Evolutionary conservation across 2,797 vertebrate species (phyloP).

Genomic region (Chiloscyllium punctatum): DNA sequence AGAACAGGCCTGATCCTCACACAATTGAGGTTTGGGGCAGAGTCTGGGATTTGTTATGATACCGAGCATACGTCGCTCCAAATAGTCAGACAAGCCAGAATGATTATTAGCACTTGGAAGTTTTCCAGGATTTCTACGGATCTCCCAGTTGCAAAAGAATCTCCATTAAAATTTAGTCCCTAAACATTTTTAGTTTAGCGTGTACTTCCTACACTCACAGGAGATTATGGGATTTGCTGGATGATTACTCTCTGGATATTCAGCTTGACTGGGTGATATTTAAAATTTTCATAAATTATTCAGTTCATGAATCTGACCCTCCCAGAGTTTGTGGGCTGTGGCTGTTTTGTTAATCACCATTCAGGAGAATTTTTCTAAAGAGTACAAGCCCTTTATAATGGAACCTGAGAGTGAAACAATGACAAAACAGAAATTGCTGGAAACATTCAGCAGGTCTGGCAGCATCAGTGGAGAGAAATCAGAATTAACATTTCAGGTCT

Average conservation of each 20-base stretch:
- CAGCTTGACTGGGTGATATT: background rate
- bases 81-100: background rate
- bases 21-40: background rate
- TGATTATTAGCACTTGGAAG: background rate
- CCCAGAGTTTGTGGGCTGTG: background rate
- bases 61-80: background rate
- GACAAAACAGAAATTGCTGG: too few species aligned
- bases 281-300: background rate
- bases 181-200: background rate
- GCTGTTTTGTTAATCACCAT: too few species aligned
- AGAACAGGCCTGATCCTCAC: background rate
- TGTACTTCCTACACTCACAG: background rate
- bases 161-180: background rate
- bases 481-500: too few species aligned
- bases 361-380: too few species aligned
- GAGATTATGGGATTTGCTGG: background rate
- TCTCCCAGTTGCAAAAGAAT: background rate
- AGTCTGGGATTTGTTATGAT: background rate
- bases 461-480: too few species aligned
- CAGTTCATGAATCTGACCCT: background rate
- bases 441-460: too few species aligned
- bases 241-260: background rate
- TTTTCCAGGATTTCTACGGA: background rate
- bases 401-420: too few species aligned
- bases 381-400: too few species aligned